Evolutionary conservation across 2,113 vertebrate species (phyloP).

Genomic region (Sinocyclocheilus rhinocerous): DNA sequence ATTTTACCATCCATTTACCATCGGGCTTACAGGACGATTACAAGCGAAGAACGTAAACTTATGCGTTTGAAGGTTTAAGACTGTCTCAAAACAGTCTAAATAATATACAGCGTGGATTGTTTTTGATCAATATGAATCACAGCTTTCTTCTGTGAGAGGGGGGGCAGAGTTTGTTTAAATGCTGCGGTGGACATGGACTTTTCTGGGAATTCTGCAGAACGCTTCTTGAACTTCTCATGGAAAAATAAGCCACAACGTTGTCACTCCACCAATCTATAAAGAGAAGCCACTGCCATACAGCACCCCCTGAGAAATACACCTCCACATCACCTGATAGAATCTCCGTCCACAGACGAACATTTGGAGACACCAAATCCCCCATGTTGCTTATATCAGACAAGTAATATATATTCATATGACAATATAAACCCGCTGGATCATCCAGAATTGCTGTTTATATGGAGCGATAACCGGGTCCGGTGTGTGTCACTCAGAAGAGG

Average conservation of each 20-base stretch:
- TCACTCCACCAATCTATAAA: constrained; percentile 25
- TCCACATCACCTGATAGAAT: constrained; percentile 42
- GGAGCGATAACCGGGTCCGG: neutral
- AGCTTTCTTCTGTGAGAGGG: constrained; percentile 7
- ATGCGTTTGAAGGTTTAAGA: neutral
- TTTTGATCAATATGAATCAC: constrained; percentile 1
- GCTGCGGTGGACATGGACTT: constrained; percentile 47
- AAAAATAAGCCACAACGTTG: constrained; percentile 20
- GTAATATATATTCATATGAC: constrained; percentile 13
- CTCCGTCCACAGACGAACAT: neutral
- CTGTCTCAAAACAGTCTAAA: neutral
- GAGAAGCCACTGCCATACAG: neutral
- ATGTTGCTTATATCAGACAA: constrained; percentile 31
- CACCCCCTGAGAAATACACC: constrained; percentile 22
- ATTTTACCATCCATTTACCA: neutral
- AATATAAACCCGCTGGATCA: constrained; percentile 31
- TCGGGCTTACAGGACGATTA: neutral
- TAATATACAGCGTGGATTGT: neutral
- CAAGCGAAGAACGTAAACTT: neutral
- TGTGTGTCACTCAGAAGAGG: neutral
- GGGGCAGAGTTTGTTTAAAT: constrained; percentile 25
- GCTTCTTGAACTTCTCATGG: constrained; percentile 24
- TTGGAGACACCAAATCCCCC: constrained; percentile 9
- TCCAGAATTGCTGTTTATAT: constrained; percentile 25
- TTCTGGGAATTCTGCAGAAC: constrained; percentile 26